Conservation (phyloP, 2,888 invertebrate genomes). For the Xanthorhoe designata region DNA sequence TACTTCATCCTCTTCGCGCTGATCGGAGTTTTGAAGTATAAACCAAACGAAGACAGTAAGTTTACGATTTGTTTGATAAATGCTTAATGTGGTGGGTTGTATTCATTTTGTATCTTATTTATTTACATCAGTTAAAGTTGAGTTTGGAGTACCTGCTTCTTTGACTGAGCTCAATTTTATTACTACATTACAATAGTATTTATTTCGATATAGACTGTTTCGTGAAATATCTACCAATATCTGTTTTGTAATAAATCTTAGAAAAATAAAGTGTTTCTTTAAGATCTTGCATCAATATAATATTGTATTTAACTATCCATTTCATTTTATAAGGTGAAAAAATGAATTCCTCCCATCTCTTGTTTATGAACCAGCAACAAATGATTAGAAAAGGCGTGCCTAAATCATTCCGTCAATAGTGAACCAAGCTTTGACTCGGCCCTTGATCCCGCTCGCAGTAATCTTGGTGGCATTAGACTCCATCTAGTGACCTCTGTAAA, state of each 20-base stretch:
- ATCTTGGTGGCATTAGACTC: conserved; percentile 67
- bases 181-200: too few species aligned
- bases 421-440: conserved; percentile 60
- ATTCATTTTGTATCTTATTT: not conserved
- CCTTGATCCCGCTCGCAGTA: conserved; percentile 69
- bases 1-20: conserved; percentile 54
- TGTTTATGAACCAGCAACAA: conserved; percentile 49
- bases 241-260: too few species aligned
- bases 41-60: conserved; percentile 55
- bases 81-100: not conserved
- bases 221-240: too few species aligned
- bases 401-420: conserved; percentile 59
- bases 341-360: not conserved
- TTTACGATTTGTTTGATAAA: conserved; percentile 15
- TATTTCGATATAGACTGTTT: too few species aligned
- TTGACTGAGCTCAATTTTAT: too few species aligned
- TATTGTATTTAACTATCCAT: not conserved
- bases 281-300: too few species aligned
- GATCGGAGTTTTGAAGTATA: conserved; percentile 55
- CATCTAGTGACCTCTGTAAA: conserved; percentile 70
- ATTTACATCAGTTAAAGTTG: not conserved
- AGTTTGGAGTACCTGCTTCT: too few species aligned
- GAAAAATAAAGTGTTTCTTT: too few species aligned
- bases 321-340: not conserved
- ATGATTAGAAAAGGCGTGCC: conserved; percentile 77